Evolutionary conservation across 2,888 invertebrate genomes (phyloP), one percentile per base, ranked within the genome.

Genomic region (Gnatocerus cornutus): DNA sequence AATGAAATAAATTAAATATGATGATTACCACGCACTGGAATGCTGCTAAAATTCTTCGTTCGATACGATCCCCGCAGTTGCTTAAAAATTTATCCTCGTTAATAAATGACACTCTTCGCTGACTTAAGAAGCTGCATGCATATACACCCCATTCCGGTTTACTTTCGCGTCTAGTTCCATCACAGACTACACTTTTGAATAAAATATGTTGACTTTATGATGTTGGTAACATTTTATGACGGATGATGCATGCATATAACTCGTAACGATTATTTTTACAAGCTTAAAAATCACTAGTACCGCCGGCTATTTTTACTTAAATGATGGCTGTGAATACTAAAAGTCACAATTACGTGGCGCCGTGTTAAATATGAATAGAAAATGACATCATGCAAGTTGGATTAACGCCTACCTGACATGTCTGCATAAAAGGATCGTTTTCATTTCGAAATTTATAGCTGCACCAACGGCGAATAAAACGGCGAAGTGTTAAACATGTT

Each of bases 181-280:
- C 16, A 46, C 46, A 46, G 13, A 46, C 46, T 16, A 46, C 46
- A 1, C 21, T 9, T 8, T 1, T 46, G 21, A 46, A 46, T 46
- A 46, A 46, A 46, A 46, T 46, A 46, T 13, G 16, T 3, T 13
- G 13, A 4, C 46, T 46, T 46, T 46, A 46, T 46, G 10, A 27
- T 16, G 21, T 46, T 13, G 46, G 21, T 46, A 27, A 46, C 27
- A 46, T 46, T 46, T 46, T 46, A 46, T 16, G 46, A 46, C 46
- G 8, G 46, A 46, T 46, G 46, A 27, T n/a, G 8, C 13, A 16
- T 41, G n/a, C 13, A 41, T n/a, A 13, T 41, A 10, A 41, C 41
- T 41, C n/a, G n/a, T n/a, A n/a, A n/a, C n/a, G n/a, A 12, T n/a
- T 41, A 41, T n/a, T 41, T 41, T 13, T 13, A 13, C n/a, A 12